A percentile compares a stretch with the other conserved stretches of the same genome.
phyloP scores from a whole-genome alignment of 2,797 vertebrate species.

The Epinephelus malabaricus region DNA sequence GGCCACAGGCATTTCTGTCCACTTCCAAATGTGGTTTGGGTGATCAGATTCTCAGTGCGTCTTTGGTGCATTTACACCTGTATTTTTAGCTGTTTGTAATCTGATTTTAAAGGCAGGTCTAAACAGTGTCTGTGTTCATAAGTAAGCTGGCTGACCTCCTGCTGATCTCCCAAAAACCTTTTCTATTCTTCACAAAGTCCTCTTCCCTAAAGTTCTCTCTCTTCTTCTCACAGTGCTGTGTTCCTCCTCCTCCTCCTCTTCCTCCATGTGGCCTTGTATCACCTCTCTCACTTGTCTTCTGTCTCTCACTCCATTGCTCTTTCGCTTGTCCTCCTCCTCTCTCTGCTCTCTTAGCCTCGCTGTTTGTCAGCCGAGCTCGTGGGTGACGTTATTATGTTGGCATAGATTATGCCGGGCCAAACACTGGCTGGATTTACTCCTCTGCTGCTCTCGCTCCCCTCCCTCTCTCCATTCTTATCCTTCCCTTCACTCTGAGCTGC shows the following conservation, averaged over 20 bases:
- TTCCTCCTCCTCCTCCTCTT: conserved; percentile 11
- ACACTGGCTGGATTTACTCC: conserved; percentile 52
- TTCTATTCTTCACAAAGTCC: neutral
- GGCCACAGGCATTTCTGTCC: neutral
- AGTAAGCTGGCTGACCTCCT: neutral
- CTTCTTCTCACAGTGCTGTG: neutral
- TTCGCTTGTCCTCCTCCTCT: conserved; percentile 22
- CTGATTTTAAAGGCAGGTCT: conserved; percentile 3
- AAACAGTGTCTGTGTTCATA: neutral
- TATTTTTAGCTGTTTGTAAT: conserved; percentile 23
- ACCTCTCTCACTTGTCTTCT: conserved; percentile 28
- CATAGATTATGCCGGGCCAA: conserved; percentile 44
- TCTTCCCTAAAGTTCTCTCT: neutral
- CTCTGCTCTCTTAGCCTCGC: conserved; percentile 16
- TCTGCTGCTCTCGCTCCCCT: conserved; percentile 16
- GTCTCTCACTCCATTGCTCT: conserved; percentile 13
- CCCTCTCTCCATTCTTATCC: conserved; percentile 5
- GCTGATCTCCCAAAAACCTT: neutral
- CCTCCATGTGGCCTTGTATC: conserved; percentile 30
- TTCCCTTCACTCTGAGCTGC: conserved; percentile 2
- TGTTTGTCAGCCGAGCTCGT: conserved; percentile 21
- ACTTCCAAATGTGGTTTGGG: neutral
- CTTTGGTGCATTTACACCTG: conserved; percentile 24
- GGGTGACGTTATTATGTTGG: conserved; percentile 50
- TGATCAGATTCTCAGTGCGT: neutral